These are phyloP conservation scores for Burhinus bistriatus DNA, from an alignment of 2,113 vertebrate genomes.

Conservation along the genomic window DNA sequence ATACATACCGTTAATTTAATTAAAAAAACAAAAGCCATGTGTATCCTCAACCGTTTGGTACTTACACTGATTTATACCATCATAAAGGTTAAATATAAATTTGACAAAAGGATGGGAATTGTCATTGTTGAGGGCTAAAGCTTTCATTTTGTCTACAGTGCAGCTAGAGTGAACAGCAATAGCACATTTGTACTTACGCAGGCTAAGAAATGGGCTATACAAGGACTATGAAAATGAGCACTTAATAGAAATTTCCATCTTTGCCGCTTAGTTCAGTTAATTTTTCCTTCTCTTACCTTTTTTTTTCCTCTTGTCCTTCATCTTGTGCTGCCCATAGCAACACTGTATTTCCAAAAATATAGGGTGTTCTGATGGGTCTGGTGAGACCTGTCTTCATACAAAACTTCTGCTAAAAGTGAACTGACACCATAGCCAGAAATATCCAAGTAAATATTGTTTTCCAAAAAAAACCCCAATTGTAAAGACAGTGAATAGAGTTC, in stretches of 20 bases:
- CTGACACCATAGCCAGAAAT: not conserved
- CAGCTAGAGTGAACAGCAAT: not conserved
- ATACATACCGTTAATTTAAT: not conserved
- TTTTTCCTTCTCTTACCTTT: not conserved
- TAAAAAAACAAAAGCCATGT: not conserved
- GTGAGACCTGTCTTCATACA: not conserved
- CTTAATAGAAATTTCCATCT: not conserved
- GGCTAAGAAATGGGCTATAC: not conserved
- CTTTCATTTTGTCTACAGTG: not conserved
- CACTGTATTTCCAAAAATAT: not conserved
- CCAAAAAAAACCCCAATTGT: not conserved
- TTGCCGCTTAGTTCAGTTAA: not conserved
- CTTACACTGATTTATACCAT: not conserved
- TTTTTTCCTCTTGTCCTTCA: not conserved
- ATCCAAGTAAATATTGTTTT: not conserved
- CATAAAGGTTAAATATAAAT: not conserved
- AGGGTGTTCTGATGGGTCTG: not conserved
- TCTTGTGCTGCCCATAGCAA: not conserved
- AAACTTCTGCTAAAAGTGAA: not conserved
- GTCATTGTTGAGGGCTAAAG: not conserved
- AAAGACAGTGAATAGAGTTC: not conserved
- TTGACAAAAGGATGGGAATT: not conserved
- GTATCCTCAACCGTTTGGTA: not conserved
- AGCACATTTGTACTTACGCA: not conserved
- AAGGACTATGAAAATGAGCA: not conserved